Percentiles rank a stretch among this genome's conserved stretches.
Evolutionary conservation across 2,797 vertebrate genomes (phyloP).

Genomic region (Lemur catta): DNA sequence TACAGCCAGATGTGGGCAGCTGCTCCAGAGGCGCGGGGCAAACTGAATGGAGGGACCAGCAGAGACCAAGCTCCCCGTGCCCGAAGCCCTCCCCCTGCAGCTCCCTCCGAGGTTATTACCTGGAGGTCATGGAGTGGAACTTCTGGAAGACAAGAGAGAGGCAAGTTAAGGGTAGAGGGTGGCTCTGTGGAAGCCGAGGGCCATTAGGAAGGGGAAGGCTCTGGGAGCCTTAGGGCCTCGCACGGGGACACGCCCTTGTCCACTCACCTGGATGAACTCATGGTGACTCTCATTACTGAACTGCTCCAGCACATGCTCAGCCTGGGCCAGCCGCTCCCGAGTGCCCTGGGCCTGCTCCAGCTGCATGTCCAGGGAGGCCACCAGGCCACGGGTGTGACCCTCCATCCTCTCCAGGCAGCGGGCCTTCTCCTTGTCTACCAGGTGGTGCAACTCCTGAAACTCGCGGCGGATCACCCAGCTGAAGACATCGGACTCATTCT

Average conservation of each 20-base stretch:
- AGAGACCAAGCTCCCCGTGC: background rate
- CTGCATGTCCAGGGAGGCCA: constrained; percentile 88
- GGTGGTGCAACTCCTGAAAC: constrained; percentile 89
- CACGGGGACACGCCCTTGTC: background rate
- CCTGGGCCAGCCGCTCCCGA: constrained; percentile 83
- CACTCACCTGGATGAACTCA: constrained; percentile 88
- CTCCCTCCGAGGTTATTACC: constrained; percentile 52
- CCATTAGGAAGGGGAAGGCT: background rate
- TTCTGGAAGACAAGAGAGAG: constrained; percentile 84
- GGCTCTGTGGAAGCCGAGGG: rapidly evolving
- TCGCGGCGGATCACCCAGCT: constrained; percentile 90
- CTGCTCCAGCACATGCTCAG: constrained; percentile 82
- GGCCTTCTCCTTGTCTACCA: constrained; percentile 89
- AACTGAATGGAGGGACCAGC: background rate
- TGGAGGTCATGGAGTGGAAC: constrained; percentile 84
- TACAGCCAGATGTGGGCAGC: background rate
- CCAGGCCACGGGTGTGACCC: constrained; percentile 82
- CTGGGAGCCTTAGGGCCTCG: background rate
- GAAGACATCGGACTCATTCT: constrained; percentile 91
- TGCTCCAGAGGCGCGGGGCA: background rate
- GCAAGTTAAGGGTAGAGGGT: background rate
- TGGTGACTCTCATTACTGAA: constrained; percentile 86
- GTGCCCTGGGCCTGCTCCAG: constrained; percentile 83
- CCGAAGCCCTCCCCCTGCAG: background rate
- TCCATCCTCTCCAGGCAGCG: constrained; percentile 86